Percentiles rank a stretch among this genome's conserved stretches.
Conservation (phyloP, 2,113 vertebrate species). For the Neopipo cinnamomea region DNA sequence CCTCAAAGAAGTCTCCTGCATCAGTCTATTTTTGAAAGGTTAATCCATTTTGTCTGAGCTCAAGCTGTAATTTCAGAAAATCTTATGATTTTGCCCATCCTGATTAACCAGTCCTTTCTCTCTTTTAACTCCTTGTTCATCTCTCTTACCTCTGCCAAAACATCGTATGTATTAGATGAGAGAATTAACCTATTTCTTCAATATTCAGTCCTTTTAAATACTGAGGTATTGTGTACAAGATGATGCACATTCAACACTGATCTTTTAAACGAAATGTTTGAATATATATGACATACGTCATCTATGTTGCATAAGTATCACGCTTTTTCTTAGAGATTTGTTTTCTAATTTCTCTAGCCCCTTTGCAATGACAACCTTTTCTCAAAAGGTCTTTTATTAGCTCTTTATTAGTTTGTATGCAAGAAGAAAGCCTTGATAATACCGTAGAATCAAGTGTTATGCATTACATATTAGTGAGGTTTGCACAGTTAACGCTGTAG, state of each 20-base stretch:
- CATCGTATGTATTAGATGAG: not conserved
- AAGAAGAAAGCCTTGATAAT: not conserved
- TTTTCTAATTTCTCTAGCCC: not conserved
- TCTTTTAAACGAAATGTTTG: not conserved
- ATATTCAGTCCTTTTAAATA: not conserved
- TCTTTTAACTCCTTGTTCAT: not conserved
- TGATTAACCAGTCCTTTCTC: not conserved
- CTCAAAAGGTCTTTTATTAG: not conserved
- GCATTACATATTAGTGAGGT: not conserved
- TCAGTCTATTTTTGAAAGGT: not conserved
- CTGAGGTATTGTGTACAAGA: not conserved
- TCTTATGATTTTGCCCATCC: not conserved
- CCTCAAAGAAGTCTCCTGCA: not conserved
- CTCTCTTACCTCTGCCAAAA: not conserved
- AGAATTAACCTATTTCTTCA: not conserved
- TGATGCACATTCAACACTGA: not conserved
- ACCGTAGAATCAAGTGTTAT: not conserved
- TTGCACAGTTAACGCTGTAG: not conserved
- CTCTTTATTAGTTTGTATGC: not conserved
- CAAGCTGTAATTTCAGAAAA: not conserved
- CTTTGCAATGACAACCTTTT: not conserved
- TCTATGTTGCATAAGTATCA: not conserved
- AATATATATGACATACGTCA: not conserved
- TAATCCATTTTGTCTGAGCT: not conserved
- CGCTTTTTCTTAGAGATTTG: not conserved